A percentile compares a stretch with the other conserved stretches of the same genome.
phyloP scores from a whole-genome alignment of 2,797 vertebrate species.

The Iguana delicatissima region DNA sequence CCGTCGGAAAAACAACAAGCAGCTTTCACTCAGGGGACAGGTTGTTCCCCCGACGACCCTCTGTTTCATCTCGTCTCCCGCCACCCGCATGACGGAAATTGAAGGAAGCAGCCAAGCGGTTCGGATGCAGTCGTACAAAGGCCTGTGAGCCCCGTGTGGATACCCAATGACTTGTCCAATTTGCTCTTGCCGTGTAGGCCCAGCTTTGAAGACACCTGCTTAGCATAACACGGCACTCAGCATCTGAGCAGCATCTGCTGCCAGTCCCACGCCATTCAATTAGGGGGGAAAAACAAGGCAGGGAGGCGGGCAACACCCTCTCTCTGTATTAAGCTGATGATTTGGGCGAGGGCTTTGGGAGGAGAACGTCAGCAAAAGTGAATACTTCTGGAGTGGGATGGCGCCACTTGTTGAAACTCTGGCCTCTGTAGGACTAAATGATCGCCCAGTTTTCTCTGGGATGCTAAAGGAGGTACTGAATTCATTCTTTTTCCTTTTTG shows the following conservation, averaged over 20 bases:
- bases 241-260: conserved; percentile 48
- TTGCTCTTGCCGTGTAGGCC: conserved; percentile 87
- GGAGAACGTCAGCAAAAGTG: conserved; percentile 25
- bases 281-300: conserved; percentile 44
- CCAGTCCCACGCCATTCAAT: conserved; percentile 47
- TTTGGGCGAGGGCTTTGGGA: background rate
- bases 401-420: conserved; percentile 21
- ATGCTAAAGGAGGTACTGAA: background rate
- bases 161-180: conserved; percentile 93
- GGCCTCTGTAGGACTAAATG: background rate
- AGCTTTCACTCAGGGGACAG: conserved; percentile 1
- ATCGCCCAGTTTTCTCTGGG: background rate
- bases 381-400: conserved; percentile 33
- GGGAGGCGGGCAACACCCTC: conserved; percentile 42
- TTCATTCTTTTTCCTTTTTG: background rate
- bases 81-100: conserved; percentile 87
- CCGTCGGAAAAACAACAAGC: conserved; percentile 26
- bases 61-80: conserved; percentile 70
- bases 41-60: conserved; percentile 17
- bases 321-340: conserved; percentile 29
- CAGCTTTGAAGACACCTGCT: conserved; percentile 90
- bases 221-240: conserved; percentile 82
- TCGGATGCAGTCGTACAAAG: conserved; percentile 85
- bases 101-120: conserved; percentile 85
- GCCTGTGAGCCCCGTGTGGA: conserved; percentile 86